phyloP scores from a whole-genome alignment of 2,888 invertebrate genomes.

The Hipparchia semele region DNA sequence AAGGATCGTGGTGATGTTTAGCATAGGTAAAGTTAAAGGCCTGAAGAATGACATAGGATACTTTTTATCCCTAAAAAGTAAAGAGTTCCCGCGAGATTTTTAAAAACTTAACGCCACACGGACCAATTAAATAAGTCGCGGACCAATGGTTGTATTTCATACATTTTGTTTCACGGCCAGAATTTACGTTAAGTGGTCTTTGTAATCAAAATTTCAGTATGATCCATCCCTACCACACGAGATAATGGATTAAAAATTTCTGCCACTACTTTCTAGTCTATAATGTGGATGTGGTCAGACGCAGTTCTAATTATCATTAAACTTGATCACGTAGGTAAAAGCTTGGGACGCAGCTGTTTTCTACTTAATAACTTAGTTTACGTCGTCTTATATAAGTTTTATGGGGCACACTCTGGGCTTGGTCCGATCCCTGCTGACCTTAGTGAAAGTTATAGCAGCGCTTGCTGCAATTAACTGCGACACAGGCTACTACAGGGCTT shows the following conservation, averaged over 20 bases:
- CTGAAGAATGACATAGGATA: no score
- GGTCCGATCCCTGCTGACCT: conserved; percentile 34
- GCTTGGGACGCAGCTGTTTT: conserved; percentile 43
- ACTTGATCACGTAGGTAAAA: conserved; percentile 45
- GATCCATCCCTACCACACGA: background rate
- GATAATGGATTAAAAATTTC: background rate
- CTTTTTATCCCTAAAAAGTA: no score
- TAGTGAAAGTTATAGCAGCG: conserved; percentile 33
- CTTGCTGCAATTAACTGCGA: background rate
- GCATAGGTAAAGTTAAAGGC: no score
- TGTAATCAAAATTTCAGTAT: no score
- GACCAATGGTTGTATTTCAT: no score
- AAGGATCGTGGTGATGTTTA: no score
- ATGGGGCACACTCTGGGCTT: conserved; percentile 35
- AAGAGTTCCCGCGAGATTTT: no score
- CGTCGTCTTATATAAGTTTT: conserved; percentile 39
- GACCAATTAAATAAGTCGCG: no score
- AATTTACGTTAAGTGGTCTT: no score
- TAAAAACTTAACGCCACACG: no score
- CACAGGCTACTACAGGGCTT: background rate
- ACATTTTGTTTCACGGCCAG: no score
- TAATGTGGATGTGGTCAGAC: conserved; percentile 33
- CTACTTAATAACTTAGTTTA: conserved; percentile 47
- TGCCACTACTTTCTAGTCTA: background rate
- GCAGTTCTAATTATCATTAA: conserved; percentile 48